Base-by-base conservation (phyloP, 2,797 vertebrate species). In the Anguilla pacifica region DNA sequence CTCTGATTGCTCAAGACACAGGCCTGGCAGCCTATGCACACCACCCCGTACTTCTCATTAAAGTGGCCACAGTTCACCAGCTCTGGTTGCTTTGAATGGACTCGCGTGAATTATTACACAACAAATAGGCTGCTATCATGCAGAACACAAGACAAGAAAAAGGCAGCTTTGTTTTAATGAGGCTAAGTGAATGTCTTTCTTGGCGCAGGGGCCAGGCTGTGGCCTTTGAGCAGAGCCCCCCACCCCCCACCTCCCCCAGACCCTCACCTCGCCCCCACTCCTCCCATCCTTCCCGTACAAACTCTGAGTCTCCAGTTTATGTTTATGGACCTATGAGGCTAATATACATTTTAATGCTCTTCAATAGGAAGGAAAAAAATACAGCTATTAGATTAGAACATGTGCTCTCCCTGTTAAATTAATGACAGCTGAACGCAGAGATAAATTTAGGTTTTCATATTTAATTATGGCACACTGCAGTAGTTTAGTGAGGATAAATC, bases 381-480 rank as follows among this genome's bases (percentile, higher is more conserved):
- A 94, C 95, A 96, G 94, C 95, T 95, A 94, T 96, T 96, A 95
- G 96, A 97, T 97, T 96, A 97, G 95, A 96, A 96, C 96, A 96
- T 96, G 96, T 96, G 96, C 96, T 95, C 95, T 97, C 96, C 96
- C 96, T 95, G 97, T 97, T 97, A 97, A 97, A 97, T 98, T 97
- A 98, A 98, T 97, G 97, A 98, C 97, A 96, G 94, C 96, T 95
- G 95, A 97, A 97, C 95, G 93, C 94, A 95, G 96, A 96, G 95
- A 98, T 98, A 97, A 97, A 98, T 98, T 97, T 97, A 96, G 97
- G 95, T 97, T 98, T 98, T 98, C 96, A 97, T 97, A 97, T 98
- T 98, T 98, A 98, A 98, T 98, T 98, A 98, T 96, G 97, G 96
- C 93, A 93, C 96, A 96, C 96, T 93, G 95, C 94, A 93, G 95